phyloP scores from a whole-genome alignment of 2,888 invertebrate species.

The Cantharis rustica region DNA sequence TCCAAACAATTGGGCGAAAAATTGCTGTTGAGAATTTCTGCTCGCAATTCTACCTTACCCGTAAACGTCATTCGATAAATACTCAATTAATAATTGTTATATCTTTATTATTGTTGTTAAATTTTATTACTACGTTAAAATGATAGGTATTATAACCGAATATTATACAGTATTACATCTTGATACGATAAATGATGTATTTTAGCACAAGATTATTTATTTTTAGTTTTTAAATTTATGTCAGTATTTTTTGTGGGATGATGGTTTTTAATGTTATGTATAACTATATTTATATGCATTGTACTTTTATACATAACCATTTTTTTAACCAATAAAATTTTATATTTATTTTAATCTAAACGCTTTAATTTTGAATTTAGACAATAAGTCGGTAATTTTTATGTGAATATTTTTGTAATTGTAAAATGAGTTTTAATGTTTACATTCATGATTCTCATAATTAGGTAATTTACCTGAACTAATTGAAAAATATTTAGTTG shows the following conservation, averaged over 20 bases:
- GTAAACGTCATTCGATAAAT: constrained; percentile 79
- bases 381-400: too few relatives aligned
- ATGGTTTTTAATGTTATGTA: neutral
- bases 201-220: neutral
- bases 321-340: neutral
- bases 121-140: constrained; percentile 13
- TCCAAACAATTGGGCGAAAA: constrained; percentile 70
- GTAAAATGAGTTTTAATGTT: too few relatives aligned
- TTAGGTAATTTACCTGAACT: too few relatives aligned
- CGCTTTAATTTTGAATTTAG: neutral
- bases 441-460: too few relatives aligned
- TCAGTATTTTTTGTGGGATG: neutral
- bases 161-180: neutral
- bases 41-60: constrained; percentile 78
- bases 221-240: neutral
- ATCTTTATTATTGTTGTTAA: constrained; percentile 18
- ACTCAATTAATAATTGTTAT: constrained; percentile 4
- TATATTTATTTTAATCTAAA: neutral
- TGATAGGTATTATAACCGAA: neutral
- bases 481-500: too few relatives aligned
- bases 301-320: neutral
- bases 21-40: constrained; percentile 69
- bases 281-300: neutral
- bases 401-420: too few relatives aligned
- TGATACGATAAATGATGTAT: neutral